Evolutionary conservation across 1,140 invertebrate genomes (phyloP), one percentile per base, ranked within the genome.

Genomic region (Hylaeus volcanicus): DNA sequence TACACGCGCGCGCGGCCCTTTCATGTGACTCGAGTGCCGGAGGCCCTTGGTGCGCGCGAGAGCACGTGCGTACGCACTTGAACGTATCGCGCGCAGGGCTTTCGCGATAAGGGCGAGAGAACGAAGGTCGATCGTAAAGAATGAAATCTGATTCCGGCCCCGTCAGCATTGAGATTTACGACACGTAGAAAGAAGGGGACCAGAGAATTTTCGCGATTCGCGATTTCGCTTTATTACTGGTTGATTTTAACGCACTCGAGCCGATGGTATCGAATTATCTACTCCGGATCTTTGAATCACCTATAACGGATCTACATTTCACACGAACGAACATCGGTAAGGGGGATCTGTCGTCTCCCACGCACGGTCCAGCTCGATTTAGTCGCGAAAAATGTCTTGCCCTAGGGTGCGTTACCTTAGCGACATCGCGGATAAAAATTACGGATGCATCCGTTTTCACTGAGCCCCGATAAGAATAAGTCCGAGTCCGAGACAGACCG

Each of bases 31-130:
- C 70, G 61, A 79, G 77, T 45, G 56, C 69, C 69, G 65, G 51
- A 71, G 51, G 43, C 77, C 71, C 77, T 79, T 60, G 60, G 41
- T 75, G 73, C 73, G 56, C 74, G 75, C 74, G 65, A 70, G 51
- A 66, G 72, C 63, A 66, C 72, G 63, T 63, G 65, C 68, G 71
- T 82, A 73, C 77, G 71, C 69, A 65, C 61, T 79, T 43, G 43
- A 74, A 37, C 51, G 70, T 73, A 43, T 81, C 51, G 51, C 78
- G 65, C 69, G 78, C 74, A 73, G 39, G 56, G 79, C 68, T 63
- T 11, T 51, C 51, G 60, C 87, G 84, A 90, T 89, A 90, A 90
- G 85, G 85, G 79, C 85, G 82, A 86, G 79, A 84, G 80, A 39
- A 12, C 78, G 74, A 85, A 74, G 66, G 72, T 65, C 58, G 79